phyloP scores from a whole-genome alignment of 2,797 vertebrate species.

The Anableps anableps region DNA sequence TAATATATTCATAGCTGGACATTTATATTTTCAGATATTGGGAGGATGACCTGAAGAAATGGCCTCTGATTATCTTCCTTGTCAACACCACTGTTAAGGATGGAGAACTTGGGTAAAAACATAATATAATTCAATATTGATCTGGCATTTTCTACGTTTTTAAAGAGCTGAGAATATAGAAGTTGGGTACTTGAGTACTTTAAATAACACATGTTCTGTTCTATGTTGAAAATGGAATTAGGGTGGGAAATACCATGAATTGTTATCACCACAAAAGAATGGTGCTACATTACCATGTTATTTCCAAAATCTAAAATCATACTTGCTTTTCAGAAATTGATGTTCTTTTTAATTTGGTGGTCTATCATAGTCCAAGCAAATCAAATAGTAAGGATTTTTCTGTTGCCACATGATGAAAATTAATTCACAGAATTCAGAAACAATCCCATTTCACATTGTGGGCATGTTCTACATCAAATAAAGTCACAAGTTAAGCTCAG shows the following conservation, averaged over 20 bases:
- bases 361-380: background rate
- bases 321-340: background rate
- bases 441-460: background rate
- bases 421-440: background rate
- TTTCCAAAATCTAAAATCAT: background rate
- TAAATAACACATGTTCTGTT: background rate
- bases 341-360: background rate
- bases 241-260: background rate
- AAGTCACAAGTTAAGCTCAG: background rate
- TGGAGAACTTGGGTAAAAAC: background rate
- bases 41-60: background rate
- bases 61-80: background rate
- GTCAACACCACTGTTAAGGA: background rate
- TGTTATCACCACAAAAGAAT: background rate
- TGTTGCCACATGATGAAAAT: background rate
- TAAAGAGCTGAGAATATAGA: background rate
- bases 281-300: background rate
- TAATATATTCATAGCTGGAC: too few relatives aligned
- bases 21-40: background rate
- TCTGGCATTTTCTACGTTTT: background rate
- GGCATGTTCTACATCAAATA: background rate
- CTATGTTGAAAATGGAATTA: background rate
- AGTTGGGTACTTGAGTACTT: background rate
- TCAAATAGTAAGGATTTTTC: background rate
- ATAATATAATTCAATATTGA: background rate